Base-by-base conservation (phyloP, 2,797 vertebrate species). In the Agapornis canus region DNA sequence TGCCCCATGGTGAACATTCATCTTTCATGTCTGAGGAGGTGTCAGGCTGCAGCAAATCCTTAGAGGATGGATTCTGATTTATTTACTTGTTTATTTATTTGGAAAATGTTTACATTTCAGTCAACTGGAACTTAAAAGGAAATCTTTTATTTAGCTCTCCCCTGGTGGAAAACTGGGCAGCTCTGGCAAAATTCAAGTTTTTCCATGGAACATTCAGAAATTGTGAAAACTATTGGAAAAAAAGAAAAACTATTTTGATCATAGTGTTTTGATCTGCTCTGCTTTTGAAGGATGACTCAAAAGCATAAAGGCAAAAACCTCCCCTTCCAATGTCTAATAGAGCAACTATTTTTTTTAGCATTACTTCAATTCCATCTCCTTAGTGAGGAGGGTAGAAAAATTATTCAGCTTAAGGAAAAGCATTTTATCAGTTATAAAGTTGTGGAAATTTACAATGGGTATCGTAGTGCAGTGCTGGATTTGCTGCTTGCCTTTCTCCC, bases 51-150 rank as follows among this genome's bases (percentile, higher is more conserved):
- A 83, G 63, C 72, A 93, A 82, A 79, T 52, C 80, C 75, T 82
- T 45, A 90, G 60, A 76, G 35, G 22, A 59, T 65, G 43, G 82
- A 52, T 90, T 75, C 71, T 94, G 68, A 91, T 91, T 93, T 94
- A 94, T 96, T 96, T 95, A 80, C 64, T 93, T 92, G 82, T 91
- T 90, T 89, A 47, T 91, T 95, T 92, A 65, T 91, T 96, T 94
- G 73, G 70, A 90, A 94, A 96, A 91, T 82, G 49, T 86, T 95
- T 97, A 39, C 60, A 70, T 95, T 94, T 90, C 73, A 70, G 45
- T 84, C 92, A 86, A 94, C 79, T 86, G 84, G 72, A 95, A 91
- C 94, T 94, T 96, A 83, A 96, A 97, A 96, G 77, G 76, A 92
- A 96, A 95, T 86, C 48, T 92, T 91, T 93, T 81, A 66, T 93